Conservation (phyloP, 1,140 invertebrate species). For the Nomia melanderi region DNA sequence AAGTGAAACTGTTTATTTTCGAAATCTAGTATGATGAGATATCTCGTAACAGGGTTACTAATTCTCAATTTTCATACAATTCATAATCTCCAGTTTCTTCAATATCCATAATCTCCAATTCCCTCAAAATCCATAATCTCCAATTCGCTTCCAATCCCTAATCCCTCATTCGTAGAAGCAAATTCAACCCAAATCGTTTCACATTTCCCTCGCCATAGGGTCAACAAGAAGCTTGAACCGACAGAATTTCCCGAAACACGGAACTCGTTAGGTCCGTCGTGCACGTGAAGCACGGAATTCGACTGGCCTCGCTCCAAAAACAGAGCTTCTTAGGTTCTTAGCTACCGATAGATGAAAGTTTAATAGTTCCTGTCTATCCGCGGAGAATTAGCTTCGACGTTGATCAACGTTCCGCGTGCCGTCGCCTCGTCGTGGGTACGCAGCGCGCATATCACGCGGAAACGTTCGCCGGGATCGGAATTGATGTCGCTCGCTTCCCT, state of each 20-base stretch:
- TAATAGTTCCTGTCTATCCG: constrained; percentile 1
- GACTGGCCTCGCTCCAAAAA: constrained; percentile 27
- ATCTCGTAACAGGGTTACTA: too few species aligned
- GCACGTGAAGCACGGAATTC: constrained; percentile 16
- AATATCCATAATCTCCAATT: too few species aligned
- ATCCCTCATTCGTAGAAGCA: too few species aligned
- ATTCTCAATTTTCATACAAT: too few species aligned
- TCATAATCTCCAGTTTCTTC: too few species aligned
- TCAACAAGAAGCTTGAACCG: neutral
- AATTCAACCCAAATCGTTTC: too few species aligned
- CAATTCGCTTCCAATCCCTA: too few species aligned
- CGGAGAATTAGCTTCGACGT: constrained; percentile 32
- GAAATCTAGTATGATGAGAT: too few species aligned
- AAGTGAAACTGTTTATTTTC: too few species aligned
- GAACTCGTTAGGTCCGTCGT: neutral
- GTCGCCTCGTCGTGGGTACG: too few species aligned
- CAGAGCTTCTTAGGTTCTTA: fast-evolving
- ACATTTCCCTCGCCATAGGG: too few species aligned
- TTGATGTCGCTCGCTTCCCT: constrained; percentile 9
- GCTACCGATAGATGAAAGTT: neutral
- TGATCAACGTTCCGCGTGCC: constrained; percentile 38
- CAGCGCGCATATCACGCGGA: constrained; percentile 4
- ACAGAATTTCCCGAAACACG: neutral
- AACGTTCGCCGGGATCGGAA: constrained; percentile 12
- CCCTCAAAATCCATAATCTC: too few species aligned